These are phyloP conservation scores for Pseudomyrmex concolor DNA, from an alignment of 1,140 invertebrate species.

Conservation along the genomic window DNA sequence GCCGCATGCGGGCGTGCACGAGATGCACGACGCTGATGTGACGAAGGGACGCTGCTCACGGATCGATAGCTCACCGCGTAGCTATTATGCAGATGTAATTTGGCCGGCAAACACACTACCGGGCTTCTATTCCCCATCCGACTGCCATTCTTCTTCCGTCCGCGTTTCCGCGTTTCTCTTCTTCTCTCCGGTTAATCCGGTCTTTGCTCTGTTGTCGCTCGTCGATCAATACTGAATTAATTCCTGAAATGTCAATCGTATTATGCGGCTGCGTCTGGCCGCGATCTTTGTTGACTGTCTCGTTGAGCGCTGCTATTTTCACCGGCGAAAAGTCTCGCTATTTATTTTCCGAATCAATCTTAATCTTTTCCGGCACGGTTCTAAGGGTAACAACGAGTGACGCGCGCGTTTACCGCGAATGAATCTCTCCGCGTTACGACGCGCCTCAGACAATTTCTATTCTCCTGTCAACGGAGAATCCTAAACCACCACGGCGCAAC, in stretches of 20 bases:
- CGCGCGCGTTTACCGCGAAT: slow-evolving; percentile 1
- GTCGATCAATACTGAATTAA: slow-evolving; percentile 72
- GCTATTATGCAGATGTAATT: slow-evolving; percentile 82
- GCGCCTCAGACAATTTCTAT: slow-evolving; percentile 47
- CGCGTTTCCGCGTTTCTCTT: slow-evolving; percentile 43
- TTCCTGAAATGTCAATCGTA: slow-evolving; percentile 67
- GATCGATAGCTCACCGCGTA: slow-evolving; percentile 78
- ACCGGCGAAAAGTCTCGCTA: not conserved
- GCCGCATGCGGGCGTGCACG: slow-evolving; percentile 58
- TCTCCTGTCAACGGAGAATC: slow-evolving; percentile 48
- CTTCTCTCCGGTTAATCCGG: slow-evolving; percentile 26
- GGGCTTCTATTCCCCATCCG: slow-evolving; percentile 69
- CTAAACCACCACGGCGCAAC: slow-evolving; percentile 38
- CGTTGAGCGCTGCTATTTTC: not conserved
- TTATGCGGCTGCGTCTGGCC: slow-evolving; percentile 5
- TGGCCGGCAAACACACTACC: slow-evolving; percentile 79
- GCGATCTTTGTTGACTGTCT: not conserved
- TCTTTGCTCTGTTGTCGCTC: slow-evolving; percentile 11
- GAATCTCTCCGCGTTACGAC: slow-evolving; percentile 38
- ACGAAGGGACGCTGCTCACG: slow-evolving; percentile 76
- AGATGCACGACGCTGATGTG: slow-evolving; percentile 74
- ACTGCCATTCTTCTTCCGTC: slow-evolving; percentile 71
- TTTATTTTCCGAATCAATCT: slow-evolving; percentile 15
- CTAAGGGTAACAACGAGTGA: slow-evolving; percentile 37
- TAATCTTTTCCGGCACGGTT: not conserved